These are phyloP conservation scores for Ceyx erithaca DNA, from an alignment of 2,797 vertebrate species.

Conservation along the genomic window DNA sequence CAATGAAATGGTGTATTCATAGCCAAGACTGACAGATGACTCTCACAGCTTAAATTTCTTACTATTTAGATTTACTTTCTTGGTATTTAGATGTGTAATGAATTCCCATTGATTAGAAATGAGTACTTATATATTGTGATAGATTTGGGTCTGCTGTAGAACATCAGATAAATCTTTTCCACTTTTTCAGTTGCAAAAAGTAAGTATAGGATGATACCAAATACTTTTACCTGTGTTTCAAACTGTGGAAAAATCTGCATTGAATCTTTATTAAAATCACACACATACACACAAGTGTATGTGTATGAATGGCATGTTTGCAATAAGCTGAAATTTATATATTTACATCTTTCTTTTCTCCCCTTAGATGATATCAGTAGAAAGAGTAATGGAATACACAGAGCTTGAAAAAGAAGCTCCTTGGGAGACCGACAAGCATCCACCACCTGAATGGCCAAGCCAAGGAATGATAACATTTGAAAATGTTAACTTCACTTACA, in stretches of 20 bases:
- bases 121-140: not conserved
- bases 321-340: not conserved
- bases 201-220: not conserved
- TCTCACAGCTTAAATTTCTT: not conserved
- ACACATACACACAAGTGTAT: rapidly evolving
- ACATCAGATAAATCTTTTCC: not conserved
- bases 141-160: not conserved
- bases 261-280: not conserved
- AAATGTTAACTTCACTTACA: conserved; percentile 91
- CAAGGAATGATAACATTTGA: conserved; percentile 90
- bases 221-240: not conserved
- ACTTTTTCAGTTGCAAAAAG: not conserved
- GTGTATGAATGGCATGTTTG: not conserved
- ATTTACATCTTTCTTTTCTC: not conserved
- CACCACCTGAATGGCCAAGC: conserved; percentile 87
- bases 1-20: not conserved
- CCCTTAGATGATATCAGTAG: conserved; percentile 91
- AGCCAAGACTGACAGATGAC: not conserved
- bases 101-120: not conserved
- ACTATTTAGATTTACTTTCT: not conserved
- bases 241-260: not conserved
- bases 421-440: conserved; percentile 87
- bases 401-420: conserved; percentile 92
- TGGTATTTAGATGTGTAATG: not conserved
- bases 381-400: conserved; percentile 93